Evolutionary conservation across 2,113 vertebrate genomes (phyloP).

Genomic region (Ranitomeya variabilis): DNA sequence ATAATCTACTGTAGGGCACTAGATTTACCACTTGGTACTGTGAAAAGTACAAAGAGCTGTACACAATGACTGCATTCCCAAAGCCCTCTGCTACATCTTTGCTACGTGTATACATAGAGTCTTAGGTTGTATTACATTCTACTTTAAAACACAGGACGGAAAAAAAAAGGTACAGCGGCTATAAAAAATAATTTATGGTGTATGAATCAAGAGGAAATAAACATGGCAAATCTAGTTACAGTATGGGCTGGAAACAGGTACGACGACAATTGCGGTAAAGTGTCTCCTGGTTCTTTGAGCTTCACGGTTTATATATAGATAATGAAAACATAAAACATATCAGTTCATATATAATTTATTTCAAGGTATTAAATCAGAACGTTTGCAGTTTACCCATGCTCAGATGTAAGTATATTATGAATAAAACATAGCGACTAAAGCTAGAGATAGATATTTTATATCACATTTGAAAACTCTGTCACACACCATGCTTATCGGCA

Average conservation of each 20-base stretch:
- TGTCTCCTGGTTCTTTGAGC: neutral
- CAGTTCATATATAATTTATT: constrained; percentile 23
- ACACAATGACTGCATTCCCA: too few relatives aligned
- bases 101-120: neutral
- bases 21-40: too few relatives aligned
- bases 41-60: too few relatives aligned
- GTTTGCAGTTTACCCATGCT: neutral
- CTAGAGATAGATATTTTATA: constrained; percentile 3
- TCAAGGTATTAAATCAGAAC: neutral
- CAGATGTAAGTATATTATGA: constrained; percentile 11
- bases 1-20: too few relatives aligned
- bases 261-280: neutral
- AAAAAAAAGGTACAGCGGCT: neutral
- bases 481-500: neutral
- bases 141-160: too few relatives aligned
- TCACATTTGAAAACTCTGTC: neutral
- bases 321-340: constrained; percentile 10
- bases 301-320: neutral
- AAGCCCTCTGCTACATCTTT: neutral
- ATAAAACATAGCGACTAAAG: neutral
- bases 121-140: too few relatives aligned
- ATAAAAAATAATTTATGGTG: neutral
- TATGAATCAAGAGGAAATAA: neutral
- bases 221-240: neutral
- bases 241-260: neutral